These are phyloP conservation scores for Heliopora coerulea DNA, from an alignment of 92 coral and sea anemone genomes.

Conservation along the genomic window DNA sequence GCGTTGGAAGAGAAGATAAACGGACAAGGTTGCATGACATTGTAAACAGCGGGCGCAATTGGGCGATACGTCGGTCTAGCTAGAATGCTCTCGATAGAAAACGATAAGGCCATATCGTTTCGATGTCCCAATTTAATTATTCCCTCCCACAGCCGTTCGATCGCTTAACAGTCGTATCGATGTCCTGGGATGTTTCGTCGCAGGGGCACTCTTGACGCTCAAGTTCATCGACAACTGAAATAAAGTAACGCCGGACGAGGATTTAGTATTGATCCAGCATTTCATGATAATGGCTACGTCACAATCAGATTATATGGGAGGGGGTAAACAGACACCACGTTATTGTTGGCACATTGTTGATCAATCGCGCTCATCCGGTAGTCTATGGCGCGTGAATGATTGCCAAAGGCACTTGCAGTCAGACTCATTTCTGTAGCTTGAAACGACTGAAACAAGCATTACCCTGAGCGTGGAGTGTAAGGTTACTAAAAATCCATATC, in stretches of 20 bases:
- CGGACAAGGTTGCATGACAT: constrained; percentile 17
- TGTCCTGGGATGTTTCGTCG: not conserved
- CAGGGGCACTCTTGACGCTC: constrained; percentile 1
- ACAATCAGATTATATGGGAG: constrained; percentile 37
- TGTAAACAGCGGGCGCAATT: constrained; percentile 4
- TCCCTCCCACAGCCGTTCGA: not conserved
- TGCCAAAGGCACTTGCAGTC: not conserved
- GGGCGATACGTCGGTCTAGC: constrained; percentile 33
- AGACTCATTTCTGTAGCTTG: no score
- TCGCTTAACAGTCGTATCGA: not conserved
- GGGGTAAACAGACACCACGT: constrained; percentile 17
- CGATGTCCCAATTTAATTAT: not conserved
- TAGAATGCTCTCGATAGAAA: constrained; percentile 32
- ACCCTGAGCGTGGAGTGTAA: no score
- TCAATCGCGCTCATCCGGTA: not conserved
- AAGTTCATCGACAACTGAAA: not conserved
- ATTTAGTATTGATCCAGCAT: not conserved
- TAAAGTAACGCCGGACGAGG: not conserved
- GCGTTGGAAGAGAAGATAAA: not conserved
- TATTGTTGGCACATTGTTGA: constrained; percentile 26
- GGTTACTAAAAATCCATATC: no score
- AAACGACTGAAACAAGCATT: no score
- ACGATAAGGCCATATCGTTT: constrained; percentile 21
- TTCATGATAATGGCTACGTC: constrained; percentile 15
- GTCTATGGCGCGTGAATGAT: not conserved